These are phyloP conservation scores for Chrysoperla carnea DNA, from an alignment of 1,140 invertebrate species.

Conservation along the genomic window DNA sequence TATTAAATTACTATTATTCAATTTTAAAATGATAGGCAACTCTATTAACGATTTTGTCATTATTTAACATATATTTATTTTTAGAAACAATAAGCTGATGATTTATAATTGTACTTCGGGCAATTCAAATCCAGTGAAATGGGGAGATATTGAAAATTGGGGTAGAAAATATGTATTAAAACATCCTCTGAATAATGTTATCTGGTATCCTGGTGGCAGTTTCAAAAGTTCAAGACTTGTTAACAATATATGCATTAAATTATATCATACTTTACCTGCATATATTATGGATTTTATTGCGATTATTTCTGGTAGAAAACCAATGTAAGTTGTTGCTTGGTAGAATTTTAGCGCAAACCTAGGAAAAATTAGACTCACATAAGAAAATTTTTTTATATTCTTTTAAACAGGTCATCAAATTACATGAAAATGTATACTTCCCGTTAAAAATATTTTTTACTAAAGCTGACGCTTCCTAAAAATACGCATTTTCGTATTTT, in stretches of 20 bases:
- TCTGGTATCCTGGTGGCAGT: conserved; percentile 44
- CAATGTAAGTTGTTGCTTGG: conserved; percentile 28
- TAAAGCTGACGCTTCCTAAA: no score
- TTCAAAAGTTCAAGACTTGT: conserved; percentile 25
- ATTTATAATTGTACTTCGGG: conserved; percentile 85
- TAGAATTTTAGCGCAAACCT: no score
- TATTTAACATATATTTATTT: conserved; percentile 16
- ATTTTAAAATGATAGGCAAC: neutral
- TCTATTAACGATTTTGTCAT: neutral
- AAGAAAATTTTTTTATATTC: no score
- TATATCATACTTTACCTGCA: conserved; percentile 34
- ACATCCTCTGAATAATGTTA: conserved; percentile 34
- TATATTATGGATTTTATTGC: conserved; percentile 31
- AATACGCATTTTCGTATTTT: no score
- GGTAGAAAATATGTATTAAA: conserved; percentile 30
- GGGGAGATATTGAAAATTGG: conserved; percentile 49
- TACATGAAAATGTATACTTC: no score
- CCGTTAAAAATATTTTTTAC: no score
- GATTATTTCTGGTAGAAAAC: conserved; percentile 29
- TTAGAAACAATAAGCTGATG: conserved; percentile 34
- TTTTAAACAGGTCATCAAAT: no score
- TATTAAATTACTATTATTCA: neutral
- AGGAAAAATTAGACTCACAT: no score
- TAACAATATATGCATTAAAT: conserved; percentile 18
- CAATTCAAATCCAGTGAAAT: conserved; percentile 69